A percentile compares a stretch with the other conserved stretches of the same genome.
Conservation (phyloP, 2,797 vertebrate species). For the Eutrigla gurnardus region DNA sequence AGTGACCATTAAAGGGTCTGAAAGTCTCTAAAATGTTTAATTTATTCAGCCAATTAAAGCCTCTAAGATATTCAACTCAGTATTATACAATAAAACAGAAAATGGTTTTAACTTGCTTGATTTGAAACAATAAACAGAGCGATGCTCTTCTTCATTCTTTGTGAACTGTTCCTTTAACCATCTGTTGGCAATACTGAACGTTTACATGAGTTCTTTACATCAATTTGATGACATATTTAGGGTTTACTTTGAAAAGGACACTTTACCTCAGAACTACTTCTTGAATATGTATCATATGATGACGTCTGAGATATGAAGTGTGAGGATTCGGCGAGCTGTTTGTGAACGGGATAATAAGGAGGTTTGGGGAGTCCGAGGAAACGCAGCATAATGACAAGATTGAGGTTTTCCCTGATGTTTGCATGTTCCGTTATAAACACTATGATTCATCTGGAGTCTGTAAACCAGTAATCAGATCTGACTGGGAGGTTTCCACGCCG, state of each 20-base stretch:
- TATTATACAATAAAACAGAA: neutral
- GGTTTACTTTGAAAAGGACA: no score
- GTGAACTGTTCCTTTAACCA: no score
- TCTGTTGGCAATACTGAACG: no score
- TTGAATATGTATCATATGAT: no score
- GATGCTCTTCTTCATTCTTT: no score
- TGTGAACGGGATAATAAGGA: neutral
- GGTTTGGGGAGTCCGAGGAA: neutral
- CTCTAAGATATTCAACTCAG: neutral
- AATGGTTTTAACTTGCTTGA: neutral
- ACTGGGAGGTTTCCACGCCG: slow-evolving; percentile 17
- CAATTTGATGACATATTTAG: no score
- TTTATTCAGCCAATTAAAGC: no score
- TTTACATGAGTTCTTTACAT: no score
- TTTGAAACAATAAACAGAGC: neutral
- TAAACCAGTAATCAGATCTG: slow-evolving; percentile 27
- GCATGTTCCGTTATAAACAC: neutral
- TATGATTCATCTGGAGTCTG: neutral
- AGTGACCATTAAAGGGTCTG: neutral
- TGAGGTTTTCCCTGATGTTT: neutral
- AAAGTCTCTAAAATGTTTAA: neutral
- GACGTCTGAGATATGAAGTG: no score
- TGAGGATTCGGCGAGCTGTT: no score
- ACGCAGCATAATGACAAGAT: neutral
- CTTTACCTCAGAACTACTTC: no score